Evolutionary conservation across 2,888 invertebrate genomes (phyloP).

Genomic region (Xanthia icteritia): DNA sequence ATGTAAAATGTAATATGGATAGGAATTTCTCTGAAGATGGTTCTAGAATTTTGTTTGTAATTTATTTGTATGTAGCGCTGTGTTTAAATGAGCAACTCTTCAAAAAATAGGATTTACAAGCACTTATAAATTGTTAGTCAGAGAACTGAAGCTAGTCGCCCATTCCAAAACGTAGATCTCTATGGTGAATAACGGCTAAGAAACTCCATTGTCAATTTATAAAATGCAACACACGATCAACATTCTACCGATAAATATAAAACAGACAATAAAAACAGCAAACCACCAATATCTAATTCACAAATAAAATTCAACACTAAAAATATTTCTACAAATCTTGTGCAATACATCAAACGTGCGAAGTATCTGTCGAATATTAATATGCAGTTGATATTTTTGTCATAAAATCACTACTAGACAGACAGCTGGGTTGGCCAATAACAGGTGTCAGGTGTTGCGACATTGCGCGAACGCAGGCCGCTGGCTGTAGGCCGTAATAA

Average conservation of each 20-base stretch:
- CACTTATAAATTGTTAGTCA: no score
- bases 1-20: slow-evolving; percentile 57
- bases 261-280: background rate
- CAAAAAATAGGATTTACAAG: no score
- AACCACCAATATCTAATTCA: background rate
- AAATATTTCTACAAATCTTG: slow-evolving; percentile 36
- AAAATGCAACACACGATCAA: background rate
- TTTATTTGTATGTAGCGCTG: background rate
- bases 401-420: slow-evolving; percentile 67
- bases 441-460: slow-evolving; percentile 74
- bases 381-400: slow-evolving; percentile 62
- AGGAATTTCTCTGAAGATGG: slow-evolving; percentile 36
- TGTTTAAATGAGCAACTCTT: background rate
- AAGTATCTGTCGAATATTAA: slow-evolving; percentile 52
- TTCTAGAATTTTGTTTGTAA: background rate
- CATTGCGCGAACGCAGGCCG: slow-evolving; percentile 62
- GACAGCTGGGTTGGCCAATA: slow-evolving; percentile 75
- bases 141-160: background rate
- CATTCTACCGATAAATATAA: background rate
- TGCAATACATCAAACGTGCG: slow-evolving; percentile 33
- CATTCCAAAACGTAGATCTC: background rate
- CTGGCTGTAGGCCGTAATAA: slow-evolving; percentile 59
- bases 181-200: background rate
- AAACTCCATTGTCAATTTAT: background rate
- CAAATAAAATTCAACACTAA: slow-evolving; percentile 23